Base-by-base conservation (phyloP, 2,888 invertebrate species). In the Bellardia bayeri region DNA sequence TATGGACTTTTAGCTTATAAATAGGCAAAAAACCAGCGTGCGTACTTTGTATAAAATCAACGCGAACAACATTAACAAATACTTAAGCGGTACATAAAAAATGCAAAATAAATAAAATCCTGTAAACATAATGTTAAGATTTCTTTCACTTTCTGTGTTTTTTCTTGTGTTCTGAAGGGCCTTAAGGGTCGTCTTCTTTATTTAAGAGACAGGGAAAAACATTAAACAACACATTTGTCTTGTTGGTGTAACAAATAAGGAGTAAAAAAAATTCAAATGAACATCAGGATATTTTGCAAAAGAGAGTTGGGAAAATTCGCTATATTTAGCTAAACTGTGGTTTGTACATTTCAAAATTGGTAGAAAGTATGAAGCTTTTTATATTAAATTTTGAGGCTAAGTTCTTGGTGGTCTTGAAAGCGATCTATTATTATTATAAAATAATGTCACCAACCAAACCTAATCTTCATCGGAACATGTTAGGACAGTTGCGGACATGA, bases 11-110 rank as follows among this genome's bases (percentile, higher is more conserved):
- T 63, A 69, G 30, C 33, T n/a, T 61, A 37, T 37, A 40, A 54
- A 3, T 8, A 82, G 84, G 71, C 86, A 86, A 88, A 85, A 90
- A 90, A 54, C 90, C 72, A 66, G 14, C 56, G 63, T 42, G 3
- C 13, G 2, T 45, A 81, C 45, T 66, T 81, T 91, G 91, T 91
- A 90, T 91, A 89, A 87, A 87, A 87, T 87, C 87, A 82, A 69
- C 87, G 87, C 82, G 83, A 79, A 82, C 79, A 93, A 91, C 92
- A 93, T 93, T 92, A 93, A 92, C 93, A 91, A 93, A 91, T 90
- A 90, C 91, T 92, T 91, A 91, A 91, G 91, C 71, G 14, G 45
- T 37, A 76, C 33, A 64, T 16, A 16, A 69, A 66, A 56, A 66
- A 58, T 88, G 74, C 81, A 80, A 88, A 56, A 76, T 78, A 87